phyloP scores from a whole-genome alignment of 2,113 vertebrate genomes.

The Hippocampus abdominalis region DNA sequence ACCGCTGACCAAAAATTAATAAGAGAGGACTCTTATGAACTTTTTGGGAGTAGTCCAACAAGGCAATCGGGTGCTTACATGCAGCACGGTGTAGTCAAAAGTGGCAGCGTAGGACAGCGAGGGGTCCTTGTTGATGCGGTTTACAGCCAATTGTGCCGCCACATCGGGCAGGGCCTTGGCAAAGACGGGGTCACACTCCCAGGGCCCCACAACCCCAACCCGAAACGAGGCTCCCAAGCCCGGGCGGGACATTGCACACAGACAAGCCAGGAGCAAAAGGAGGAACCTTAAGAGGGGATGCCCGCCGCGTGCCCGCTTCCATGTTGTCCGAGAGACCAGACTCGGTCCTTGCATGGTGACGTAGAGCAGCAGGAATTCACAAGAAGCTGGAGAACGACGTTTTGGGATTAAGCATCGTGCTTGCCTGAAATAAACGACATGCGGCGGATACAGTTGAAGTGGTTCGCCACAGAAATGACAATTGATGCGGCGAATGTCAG shows the following conservation, averaged over 20 bases:
- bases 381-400: neutral
- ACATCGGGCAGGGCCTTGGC: slow-evolving; percentile 72
- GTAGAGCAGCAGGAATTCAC: slow-evolving; percentile 3
- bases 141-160: slow-evolving; percentile 74
- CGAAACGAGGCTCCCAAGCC: slow-evolving; percentile 50
- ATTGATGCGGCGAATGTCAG: too few relatives aligned
- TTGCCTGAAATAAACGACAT: too few relatives aligned
- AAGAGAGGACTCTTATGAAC: neutral
- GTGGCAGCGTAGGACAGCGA: slow-evolving; percentile 53
- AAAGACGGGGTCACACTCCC: slow-evolving; percentile 77
- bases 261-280: slow-evolving; percentile 33
- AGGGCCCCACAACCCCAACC: slow-evolving; percentile 76
- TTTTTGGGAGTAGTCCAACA: neutral
- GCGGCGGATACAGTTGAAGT: too few relatives aligned
- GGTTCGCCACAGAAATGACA: too few relatives aligned
- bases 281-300: slow-evolving; percentile 21
- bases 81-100: slow-evolving; percentile 73
- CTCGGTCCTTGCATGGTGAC: neutral
- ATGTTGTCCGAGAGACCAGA: neutral
- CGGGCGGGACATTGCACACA: slow-evolving; percentile 35
- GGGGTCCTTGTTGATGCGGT: slow-evolving; percentile 72
- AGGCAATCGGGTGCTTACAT: slow-evolving; percentile 41
- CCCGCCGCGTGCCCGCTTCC: neutral
- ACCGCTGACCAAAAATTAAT: neutral
- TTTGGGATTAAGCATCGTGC: too few relatives aligned